phyloP scores from a whole-genome alignment of 2,797 vertebrate genomes.

The Lepus townsendii region DNA sequence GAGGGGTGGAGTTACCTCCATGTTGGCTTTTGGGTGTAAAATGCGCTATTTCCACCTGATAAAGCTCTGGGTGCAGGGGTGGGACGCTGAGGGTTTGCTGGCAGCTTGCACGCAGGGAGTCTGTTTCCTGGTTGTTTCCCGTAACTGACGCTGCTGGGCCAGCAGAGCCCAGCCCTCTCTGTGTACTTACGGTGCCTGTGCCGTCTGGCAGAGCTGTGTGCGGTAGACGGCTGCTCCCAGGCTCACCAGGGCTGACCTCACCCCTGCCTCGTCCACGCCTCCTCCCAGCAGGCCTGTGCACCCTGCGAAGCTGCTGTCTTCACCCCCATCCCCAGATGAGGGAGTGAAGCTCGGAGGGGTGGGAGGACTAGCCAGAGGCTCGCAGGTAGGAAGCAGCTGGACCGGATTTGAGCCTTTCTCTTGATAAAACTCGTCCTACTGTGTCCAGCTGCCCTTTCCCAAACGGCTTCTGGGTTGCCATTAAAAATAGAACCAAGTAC shows the following conservation, averaged over 20 bases:
- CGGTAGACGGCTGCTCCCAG: not conserved
- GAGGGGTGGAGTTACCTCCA: not conserved
- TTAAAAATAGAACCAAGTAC: slow-evolving; percentile 75
- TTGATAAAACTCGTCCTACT: slow-evolving; percentile 53
- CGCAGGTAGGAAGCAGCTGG: not conserved
- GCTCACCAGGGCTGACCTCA: not conserved
- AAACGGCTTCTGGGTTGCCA: slow-evolving; percentile 64
- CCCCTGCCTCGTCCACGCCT: not conserved
- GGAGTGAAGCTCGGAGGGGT: not conserved
- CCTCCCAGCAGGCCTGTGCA: not conserved
- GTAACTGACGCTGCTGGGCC: not conserved
- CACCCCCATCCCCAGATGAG: not conserved
- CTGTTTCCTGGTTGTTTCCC: not conserved
- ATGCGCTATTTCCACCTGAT: not conserved
- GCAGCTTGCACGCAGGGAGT: not conserved
- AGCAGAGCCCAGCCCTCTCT: not conserved
- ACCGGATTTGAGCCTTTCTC: slow-evolving; percentile 49
- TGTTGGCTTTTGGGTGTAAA: not conserved
- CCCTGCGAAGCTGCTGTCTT: not conserved
- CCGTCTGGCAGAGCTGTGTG: not conserved
- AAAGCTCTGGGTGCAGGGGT: fast-evolving
- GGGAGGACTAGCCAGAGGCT: not conserved
- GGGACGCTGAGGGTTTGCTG: not conserved
- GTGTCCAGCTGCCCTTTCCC: slow-evolving; percentile 50
- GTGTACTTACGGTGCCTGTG: fast-evolving